Base-by-base conservation (phyloP, 2,797 vertebrate genomes). In the Chanos chanos region DNA sequence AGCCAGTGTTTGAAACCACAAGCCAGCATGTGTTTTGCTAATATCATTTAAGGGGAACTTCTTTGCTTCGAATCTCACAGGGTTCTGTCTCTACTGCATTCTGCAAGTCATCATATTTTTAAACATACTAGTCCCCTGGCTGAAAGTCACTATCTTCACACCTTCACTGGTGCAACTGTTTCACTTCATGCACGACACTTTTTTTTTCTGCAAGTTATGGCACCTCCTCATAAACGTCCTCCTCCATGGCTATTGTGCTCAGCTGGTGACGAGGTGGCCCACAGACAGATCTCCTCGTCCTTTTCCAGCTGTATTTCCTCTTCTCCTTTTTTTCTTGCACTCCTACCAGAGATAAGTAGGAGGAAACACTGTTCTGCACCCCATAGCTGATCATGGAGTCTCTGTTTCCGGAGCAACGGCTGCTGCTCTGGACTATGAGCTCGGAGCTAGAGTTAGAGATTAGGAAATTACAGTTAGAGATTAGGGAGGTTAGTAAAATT, bases 301-400 rank as follows among this genome's bases (percentile, higher is more conserved):
- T 87, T 12, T 85, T 81, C n/a, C 75, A 48, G 50, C 61, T 59
- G 27, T 31, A 44, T 25, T 37, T 73, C 70, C 41, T 61, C 22
- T 0, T 88, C 73, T 27, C 53, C 83, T 74, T 30, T 48, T 0
- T 58, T 0, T 48, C 58, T 4, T 86, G 74, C 0, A 44, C 37
- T 10, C 68, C 74, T 0, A 85, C 82, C 25, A 93, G 70, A 36
- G 89, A 90, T 34, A 92, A 72, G 34, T 93, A 94, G 16, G 91
- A 90, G 24, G 86, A 78, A 0, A 92, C 90, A 51, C 91, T 92
- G 72, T 92, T 84, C 63, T 90, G 83, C 16, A 92, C 77, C 4
- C 91, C 92, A 0, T 85, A 91, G 74, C 91, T 94, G 60, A 94
- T 78, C 4, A 85, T 83, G 1, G 87, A 85, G 33, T 88, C 88